Evolutionary conservation across 2,797 vertebrate genomes (phyloP), one percentile per base, ranked within the genome.

Genomic region (Diceros bicornis): DNA sequence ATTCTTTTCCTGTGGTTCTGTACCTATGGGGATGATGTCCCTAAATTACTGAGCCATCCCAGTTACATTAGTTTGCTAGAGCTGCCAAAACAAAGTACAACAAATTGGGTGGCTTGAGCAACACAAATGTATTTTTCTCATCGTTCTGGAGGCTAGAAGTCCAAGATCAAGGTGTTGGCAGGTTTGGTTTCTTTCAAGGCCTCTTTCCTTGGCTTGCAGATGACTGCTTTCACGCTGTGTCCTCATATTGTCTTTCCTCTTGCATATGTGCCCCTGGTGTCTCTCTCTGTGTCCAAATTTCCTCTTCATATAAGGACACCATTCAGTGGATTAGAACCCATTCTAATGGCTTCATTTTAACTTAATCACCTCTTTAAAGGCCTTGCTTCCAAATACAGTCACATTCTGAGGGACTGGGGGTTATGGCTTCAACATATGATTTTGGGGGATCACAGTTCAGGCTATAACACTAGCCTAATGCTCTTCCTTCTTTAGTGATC

Each of bases 11-110:
- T 71, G 34, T 91, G 47, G 25, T 77, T 50, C 41, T 87, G 47
- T 3, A 47, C 59, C 41, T 72, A 18, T 13, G 29, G 44, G 62
- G 20, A 11, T 87, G 6, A 3, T 57, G 23, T 82, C 55, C 47
- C 66, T 89, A 34, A 29, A 68, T 69, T 41, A 50, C 25, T 13
- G 21, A 82, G 29, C 17, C 68, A 71, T 68, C 21, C 27, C 12
- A 71, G 25, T 72, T 71, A 50, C 57, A n/a, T 79, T 62, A 83
- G 41, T 87, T 96, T 95, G 25, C 55, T 68, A 95, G 55, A 37
- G 71, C n/a, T 92, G 11, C 79, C 55, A 44, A 41, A 69, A 55
- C 27, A 77, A 47, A 47, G 47, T 47, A 47, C 47, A 47, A 47
- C 47, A 47, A 47, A 47, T 9, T 47, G 47, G 47, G 47, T 47